phyloP scores from a whole-genome alignment of 2,113 vertebrate species.

The Macaca fascicularis region T2T-MFA8v1.1 NC_088376.1:38668501-38669000 shows the following conservation, averaged over 20 bases:
- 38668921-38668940: neutral
- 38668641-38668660: neutral
- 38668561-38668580: neutral
- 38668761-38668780: neutral
- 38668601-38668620: neutral
- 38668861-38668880: neutral
- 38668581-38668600: neutral
- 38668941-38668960: neutral
- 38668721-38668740: neutral
- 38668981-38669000: constrained; percentile 40
- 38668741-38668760: constrained; percentile 4
- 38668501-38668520: constrained; percentile 42
- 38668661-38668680: neutral
- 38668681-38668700: neutral
- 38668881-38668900: neutral
- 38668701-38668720: neutral
- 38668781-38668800: neutral
- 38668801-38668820: neutral
- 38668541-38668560: neutral
- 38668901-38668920: neutral
- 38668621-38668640: neutral
- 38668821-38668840: neutral
- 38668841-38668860: neutral
- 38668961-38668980: neutral
- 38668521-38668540: constrained; percentile 23